phyloP scores from a whole-genome alignment of 2,888 invertebrate species.

The Diaperis boleti region DNA sequence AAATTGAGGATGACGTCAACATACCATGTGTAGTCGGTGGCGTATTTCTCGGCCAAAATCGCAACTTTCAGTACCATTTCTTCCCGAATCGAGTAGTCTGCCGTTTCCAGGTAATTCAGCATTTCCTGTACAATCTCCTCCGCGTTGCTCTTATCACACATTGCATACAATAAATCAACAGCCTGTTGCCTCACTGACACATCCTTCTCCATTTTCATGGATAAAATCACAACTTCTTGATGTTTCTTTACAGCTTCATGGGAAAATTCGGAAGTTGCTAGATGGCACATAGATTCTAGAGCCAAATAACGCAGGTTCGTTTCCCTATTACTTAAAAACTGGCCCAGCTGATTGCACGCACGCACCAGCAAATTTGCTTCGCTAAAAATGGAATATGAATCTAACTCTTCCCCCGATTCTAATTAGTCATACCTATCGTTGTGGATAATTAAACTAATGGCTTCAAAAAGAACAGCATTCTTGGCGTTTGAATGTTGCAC shows the following conservation, averaged over 20 bases:
- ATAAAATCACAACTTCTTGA: conserved; percentile 98
- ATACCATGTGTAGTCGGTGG: conserved; percentile 98
- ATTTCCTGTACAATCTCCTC: conserved; percentile 99
- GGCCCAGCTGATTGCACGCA: conserved; percentile 98
- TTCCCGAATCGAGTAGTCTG: conserved; percentile 99
- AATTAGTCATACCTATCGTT: conserved; percentile 79
- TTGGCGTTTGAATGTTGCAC: conserved; percentile 99
- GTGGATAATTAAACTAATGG: conserved; percentile 99
- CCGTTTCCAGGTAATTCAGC: conserved; percentile 98
- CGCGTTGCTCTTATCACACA: conserved; percentile 99
- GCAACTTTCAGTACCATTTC: conserved; percentile 99
- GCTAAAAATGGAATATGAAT: conserved; percentile 65
- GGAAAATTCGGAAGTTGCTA: conserved; percentile 99
- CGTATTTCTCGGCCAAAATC: conserved; percentile 98
- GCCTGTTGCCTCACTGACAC: conserved; percentile 98
- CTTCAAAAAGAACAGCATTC: conserved; percentile 99
- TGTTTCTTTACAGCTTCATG: conserved; percentile 99
- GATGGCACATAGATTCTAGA: conserved; percentile 98
- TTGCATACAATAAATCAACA: conserved; percentile 97
- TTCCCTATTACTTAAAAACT: conserved; percentile 96
- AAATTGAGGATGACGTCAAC: conserved; percentile 98
- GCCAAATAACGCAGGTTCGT: conserved; percentile 98
- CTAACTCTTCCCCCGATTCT: no score
- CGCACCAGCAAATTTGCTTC: conserved; percentile 96
- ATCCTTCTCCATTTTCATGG: conserved; percentile 99